Conservation (phyloP, 2,888 invertebrate genomes). For the Lochmaea capreae region DNA sequence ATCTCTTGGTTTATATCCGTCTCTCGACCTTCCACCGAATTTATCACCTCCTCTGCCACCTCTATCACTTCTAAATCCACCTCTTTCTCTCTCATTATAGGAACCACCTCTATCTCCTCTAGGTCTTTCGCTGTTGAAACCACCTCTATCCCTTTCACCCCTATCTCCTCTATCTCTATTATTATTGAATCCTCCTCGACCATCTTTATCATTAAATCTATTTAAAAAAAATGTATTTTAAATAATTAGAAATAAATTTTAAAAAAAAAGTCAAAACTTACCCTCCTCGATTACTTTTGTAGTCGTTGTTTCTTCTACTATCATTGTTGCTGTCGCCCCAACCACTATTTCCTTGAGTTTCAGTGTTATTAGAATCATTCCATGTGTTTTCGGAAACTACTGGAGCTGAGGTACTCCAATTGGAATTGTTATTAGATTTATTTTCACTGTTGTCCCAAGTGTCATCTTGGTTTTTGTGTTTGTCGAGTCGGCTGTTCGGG, state of each 20-base stretch:
- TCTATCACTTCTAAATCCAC: conserved; percentile 14
- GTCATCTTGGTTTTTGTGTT: conserved; percentile 16
- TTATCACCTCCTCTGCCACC: conserved; percentile 34
- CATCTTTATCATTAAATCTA: conserved; percentile 20
- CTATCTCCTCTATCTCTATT: conserved; percentile 28
- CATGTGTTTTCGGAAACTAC: background rate
- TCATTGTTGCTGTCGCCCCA: conserved; percentile 34
- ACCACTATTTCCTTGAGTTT: conserved; percentile 29
- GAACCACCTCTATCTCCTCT: conserved; percentile 2
- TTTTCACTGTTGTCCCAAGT: conserved; percentile 32
- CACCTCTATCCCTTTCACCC: conserved; percentile 11
- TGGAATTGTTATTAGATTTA: conserved; percentile 25
- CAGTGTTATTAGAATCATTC: background rate
- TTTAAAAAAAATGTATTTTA: background rate
- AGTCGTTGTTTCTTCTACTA: conserved; percentile 5
- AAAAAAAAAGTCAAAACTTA: background rate
- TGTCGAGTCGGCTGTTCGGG: conserved; percentile 24
- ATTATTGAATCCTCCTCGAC: conserved; percentile 30
- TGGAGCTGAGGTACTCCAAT: conserved; percentile 16
- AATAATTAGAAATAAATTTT: background rate
- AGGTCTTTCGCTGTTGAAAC: background rate
- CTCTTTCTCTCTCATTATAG: background rate
- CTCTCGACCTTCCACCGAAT: conserved; percentile 38
- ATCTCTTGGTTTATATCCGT: conserved; percentile 47
- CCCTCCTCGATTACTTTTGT: conserved; percentile 11